These are phyloP conservation scores for Tokudaia tokunoshimensis DNA, from an alignment of 2,797 vertebrate species.

Conservation along the genomic window DNA sequence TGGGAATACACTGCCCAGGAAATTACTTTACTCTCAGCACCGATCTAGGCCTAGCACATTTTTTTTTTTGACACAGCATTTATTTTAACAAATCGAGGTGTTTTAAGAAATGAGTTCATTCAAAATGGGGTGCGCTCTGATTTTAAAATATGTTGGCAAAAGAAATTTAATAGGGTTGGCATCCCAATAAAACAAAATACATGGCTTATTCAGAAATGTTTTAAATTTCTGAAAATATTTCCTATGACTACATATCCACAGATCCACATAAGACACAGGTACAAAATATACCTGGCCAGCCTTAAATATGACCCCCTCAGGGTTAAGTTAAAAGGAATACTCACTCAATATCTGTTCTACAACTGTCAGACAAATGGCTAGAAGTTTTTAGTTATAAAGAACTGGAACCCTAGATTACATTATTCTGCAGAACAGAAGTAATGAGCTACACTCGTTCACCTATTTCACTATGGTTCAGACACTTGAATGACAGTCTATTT, in stretches of 20 bases:
- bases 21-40: neutral
- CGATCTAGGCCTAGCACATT: neutral
- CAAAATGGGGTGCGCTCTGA: neutral
- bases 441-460: slow-evolving; percentile 1
- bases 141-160: neutral
- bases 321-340: neutral
- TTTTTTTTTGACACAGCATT: neutral
- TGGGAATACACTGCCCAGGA: neutral
- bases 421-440: neutral
- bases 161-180: neutral
- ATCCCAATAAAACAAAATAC: neutral
- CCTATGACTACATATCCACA: neutral
- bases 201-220: neutral
- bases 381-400: slow-evolving; percentile 22
- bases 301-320: neutral
- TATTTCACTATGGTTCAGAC: neutral
- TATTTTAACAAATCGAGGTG: neutral
- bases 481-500: neutral
- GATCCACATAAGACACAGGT: neutral
- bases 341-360: slow-evolving; percentile 13
- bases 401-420: neutral
- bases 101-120: neutral
- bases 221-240: neutral
- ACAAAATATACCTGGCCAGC: neutral
- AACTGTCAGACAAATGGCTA: neutral